Conservation (phyloP, 2,888 invertebrate species). For the Cremastobaeus sp. region DNA sequence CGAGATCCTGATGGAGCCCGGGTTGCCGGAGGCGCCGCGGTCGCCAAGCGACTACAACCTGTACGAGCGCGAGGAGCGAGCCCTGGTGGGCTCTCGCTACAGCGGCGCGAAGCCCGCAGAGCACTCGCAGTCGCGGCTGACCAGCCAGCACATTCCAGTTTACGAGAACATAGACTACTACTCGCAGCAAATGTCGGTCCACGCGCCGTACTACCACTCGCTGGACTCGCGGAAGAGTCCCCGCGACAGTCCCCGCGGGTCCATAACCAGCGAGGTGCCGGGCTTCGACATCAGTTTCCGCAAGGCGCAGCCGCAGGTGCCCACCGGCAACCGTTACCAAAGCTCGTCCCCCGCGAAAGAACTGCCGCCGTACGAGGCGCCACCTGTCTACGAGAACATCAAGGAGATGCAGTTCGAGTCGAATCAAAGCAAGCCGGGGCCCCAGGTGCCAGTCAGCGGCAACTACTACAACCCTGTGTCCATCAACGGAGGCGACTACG, state of each 20-base stretch:
- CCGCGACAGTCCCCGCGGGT: conserved; percentile 74
- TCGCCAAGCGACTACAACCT: conserved; percentile 79
- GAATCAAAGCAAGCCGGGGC: conserved; percentile 76
- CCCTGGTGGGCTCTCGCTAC: conserved; percentile 88
- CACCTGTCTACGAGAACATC: conserved; percentile 83
- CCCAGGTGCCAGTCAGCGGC: conserved; percentile 76
- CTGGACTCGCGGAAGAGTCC: conserved; percentile 78
- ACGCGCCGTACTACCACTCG: conserved; percentile 83
- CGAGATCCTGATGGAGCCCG: conserved; percentile 82
- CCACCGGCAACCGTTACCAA: conserved; percentile 82
- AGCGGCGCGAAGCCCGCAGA: conserved; percentile 87
- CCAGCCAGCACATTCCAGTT: conserved; percentile 80
- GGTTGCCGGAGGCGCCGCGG: conserved; percentile 65
- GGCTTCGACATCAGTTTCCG: conserved; percentile 81
- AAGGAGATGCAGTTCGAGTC: conserved; percentile 79
- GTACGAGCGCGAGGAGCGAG: conserved; percentile 86
- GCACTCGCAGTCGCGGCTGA: conserved; percentile 76
- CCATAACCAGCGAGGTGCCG: conserved; percentile 74
- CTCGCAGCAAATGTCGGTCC: conserved; percentile 80
- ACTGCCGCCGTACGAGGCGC: conserved; percentile 80
- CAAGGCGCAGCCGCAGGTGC: conserved; percentile 90
- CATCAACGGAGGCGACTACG: conserved; percentile 87
- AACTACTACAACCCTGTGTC: conserved; percentile 81
- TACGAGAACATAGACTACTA: conserved; percentile 93
- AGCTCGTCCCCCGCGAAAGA: conserved; percentile 81